A percentile compares a stretch with the other conserved stretches of the same genome.
These are phyloP conservation scores for Temnothorax longispinosus DNA, from an alignment of 1,140 invertebrate genomes.

Conservation along the genomic window DNA sequence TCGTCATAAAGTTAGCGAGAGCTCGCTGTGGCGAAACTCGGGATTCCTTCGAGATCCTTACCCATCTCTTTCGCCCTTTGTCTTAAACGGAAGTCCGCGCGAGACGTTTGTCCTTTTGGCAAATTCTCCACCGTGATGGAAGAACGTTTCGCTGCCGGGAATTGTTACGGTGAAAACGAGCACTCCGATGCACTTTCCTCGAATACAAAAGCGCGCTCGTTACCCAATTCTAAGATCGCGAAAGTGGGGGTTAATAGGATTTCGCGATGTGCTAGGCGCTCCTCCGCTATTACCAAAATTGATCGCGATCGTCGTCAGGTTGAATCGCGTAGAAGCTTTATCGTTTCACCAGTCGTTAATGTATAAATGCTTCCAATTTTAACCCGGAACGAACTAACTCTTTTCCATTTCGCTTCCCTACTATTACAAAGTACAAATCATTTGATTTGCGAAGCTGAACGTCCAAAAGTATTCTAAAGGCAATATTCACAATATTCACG, in stretches of 20 bases:
- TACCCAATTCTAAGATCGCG: slow-evolving; percentile 50
- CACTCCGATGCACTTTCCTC: slow-evolving; percentile 29
- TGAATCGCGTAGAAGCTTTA: slow-evolving; percentile 31
- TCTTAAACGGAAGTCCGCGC: slow-evolving; percentile 39
- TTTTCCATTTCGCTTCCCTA: slow-evolving; percentile 17
- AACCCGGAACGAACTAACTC: neutral
- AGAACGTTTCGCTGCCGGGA: slow-evolving; percentile 50
- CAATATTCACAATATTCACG: slow-evolving; percentile 5
- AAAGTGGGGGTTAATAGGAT: slow-evolving; percentile 64
- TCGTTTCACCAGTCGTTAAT: slow-evolving; percentile 27
- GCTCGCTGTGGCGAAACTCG: slow-evolving; percentile 35
- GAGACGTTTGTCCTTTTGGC: slow-evolving; percentile 37
- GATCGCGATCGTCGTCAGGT: slow-evolving; percentile 44
- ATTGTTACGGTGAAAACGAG: slow-evolving; percentile 36
- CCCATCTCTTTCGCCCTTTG: slow-evolving; percentile 45
- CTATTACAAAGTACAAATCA: slow-evolving; percentile 9
- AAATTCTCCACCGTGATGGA: slow-evolving; percentile 55
- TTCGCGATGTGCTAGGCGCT: slow-evolving; percentile 13
- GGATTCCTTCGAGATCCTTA: slow-evolving; percentile 64
- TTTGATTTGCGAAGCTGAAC: neutral
- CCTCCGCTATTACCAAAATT: slow-evolving; percentile 42
- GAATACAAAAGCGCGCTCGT: slow-evolving; percentile 59
- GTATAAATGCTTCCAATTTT: slow-evolving; percentile 26
- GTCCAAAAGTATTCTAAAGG: neutral
- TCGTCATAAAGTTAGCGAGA: slow-evolving; percentile 45